Evolutionary conservation across 1,140 invertebrate genomes (phyloP), one percentile per base, ranked within the genome.

Genomic region (Stenopsyche tienmushanensis): DNA sequence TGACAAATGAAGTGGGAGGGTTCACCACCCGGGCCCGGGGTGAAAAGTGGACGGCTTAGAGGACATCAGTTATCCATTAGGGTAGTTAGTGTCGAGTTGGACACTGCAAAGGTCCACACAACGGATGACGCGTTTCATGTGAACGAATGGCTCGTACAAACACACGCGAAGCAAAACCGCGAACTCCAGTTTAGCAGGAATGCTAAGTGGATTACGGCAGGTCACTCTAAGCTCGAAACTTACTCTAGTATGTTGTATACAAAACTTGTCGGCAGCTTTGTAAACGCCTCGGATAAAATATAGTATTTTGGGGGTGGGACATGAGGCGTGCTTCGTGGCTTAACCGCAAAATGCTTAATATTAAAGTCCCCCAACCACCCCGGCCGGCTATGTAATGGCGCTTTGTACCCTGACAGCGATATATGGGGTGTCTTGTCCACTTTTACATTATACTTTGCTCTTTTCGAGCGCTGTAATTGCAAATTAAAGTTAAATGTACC

Each of bases 51-150:
- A 26, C 18, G 50, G 55, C 23, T 44, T 39, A 55, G 49, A 52
- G 66, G 66, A 68, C 66, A 68, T 68, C 66, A 68, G 66, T 68
- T 68, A 68, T 68, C 66, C 66, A 68, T 68, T 68, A 68, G 62
- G 55, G 62, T 55, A 62, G 66, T 68, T 64, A 58, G 62, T 41
- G 41, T 42, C 52, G 58, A 64, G 62, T 60, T 64, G 50, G 66
- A 64, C 45, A 53, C 57, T 42, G 62, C 54, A n/a, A 64, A 20
- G 41, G 39, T 41, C 34, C 26, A 44, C 58, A 66, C 59, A 67
- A 63, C 50, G 60, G 52, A 66, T 55, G 65, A 67, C 29, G 42
- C 39, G 54, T 44, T 57, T 57, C 44, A 57, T 57, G 44, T 57
- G 26, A 57, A 57, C 54, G 23, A 26, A 57, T 57, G 54, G 10